Base-by-base conservation (phyloP, 2,888 invertebrate genomes). In the Anarsia innoxiella region DNA sequence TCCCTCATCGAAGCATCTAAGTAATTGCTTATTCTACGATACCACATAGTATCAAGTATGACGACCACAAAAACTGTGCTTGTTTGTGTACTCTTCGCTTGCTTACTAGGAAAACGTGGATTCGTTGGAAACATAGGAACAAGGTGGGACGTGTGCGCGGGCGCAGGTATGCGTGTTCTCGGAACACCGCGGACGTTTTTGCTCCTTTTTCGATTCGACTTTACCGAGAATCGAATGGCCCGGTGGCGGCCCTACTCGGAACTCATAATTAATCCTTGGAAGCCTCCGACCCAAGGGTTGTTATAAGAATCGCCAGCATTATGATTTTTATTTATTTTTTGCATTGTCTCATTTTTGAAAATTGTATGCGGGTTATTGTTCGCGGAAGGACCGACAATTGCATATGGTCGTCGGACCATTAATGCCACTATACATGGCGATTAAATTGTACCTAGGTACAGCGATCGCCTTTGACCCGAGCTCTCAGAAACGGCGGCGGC, bases 251-350 rank as follows among this genome's bases (percentile, higher is more conserved):
- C 69, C 77, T 84, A 84, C 83, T 78, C 73, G 73, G 83, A 84
- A 84, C 79, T 69, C 78, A 72, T 84, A 84, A 83, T 84, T 83
- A 83, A 83, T 83, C 83, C 83, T 74, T 74, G 74, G 83, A 83
- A 82, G 78, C 83, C 83, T 84, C 66, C 78, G 53, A 76, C 69
- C 70, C 71, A 60, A 78, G 77, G 83, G 78, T 76, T 77, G 80
- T 75, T 78, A 72, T 73, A 71, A 80, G 80, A 80, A 80, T 77
- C 74, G 68, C 70, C 64, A 64, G 59, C 65, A 65, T 76, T 75
- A 73, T 72, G 68, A 65, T 67, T 69, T 73, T 70, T 67, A 60
- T 61, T 59, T 55, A 59, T 66, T 69, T 71, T 74, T 71, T 65
- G 72, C 71, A 74, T 73, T 75, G 73, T 75, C 72, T 73, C 66